phyloP scores from a whole-genome alignment of 2,113 vertebrate genomes.

The Cyanoramphus novaezelandiae region DNA sequence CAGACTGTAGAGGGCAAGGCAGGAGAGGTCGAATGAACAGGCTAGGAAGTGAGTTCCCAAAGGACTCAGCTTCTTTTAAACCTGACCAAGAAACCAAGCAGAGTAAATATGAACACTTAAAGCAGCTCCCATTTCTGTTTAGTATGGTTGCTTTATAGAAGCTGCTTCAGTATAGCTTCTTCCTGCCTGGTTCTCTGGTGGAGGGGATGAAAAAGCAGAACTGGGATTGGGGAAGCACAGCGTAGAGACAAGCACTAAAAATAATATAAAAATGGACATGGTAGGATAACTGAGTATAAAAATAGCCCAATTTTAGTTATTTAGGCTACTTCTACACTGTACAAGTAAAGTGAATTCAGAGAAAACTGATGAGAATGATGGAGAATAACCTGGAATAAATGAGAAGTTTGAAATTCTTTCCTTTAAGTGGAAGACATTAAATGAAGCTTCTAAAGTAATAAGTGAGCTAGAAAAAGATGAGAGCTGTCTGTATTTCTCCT shows the following conservation, averaged over 20 bases:
- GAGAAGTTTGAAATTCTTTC: not conserved
- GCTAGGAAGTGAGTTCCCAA: not conserved
- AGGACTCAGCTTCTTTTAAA: not conserved
- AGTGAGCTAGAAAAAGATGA: not conserved
- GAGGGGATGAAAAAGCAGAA: not conserved
- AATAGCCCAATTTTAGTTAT: not conserved
- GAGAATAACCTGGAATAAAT: not conserved
- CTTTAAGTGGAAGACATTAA: not conserved
- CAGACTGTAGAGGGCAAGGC: not conserved
- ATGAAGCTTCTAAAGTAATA: not conserved
- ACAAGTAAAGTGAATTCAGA: not conserved
- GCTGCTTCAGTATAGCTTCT: not conserved
- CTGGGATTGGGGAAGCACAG: not conserved
- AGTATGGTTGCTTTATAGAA: not conserved
- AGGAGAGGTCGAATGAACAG: not conserved
- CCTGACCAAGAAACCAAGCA: not conserved
- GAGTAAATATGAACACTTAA: not conserved
- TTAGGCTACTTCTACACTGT: not conserved
- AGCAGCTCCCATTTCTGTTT: not conserved
- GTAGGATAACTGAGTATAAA: not conserved
- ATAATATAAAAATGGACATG: not conserved
- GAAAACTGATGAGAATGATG: not conserved
- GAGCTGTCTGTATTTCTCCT: not conserved
- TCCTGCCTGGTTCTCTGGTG: not conserved
- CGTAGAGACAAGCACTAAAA: not conserved